phyloP scores from a whole-genome alignment of 2,797 vertebrate species.

The Eulemur rubriventer region DNA sequence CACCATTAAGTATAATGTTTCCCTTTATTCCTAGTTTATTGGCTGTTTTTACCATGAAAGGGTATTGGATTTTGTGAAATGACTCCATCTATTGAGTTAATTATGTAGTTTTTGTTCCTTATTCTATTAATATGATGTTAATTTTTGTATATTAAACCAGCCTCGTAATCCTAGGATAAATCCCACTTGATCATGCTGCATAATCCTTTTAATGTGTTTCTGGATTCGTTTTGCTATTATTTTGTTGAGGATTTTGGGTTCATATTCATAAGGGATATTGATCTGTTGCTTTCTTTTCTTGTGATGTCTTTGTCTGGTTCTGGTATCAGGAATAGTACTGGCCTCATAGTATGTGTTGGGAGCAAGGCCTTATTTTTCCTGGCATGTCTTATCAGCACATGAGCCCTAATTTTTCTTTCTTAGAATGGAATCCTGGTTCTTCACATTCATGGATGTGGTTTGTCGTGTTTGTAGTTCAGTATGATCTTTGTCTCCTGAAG shows the following conservation, averaged over 20 bases:
- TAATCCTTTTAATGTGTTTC: background rate
- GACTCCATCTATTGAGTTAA: background rate
- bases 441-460: background rate
- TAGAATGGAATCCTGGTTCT: background rate
- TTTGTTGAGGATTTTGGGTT: background rate
- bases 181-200: background rate
- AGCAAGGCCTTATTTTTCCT: background rate
- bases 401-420: background rate
- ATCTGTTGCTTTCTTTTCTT: background rate
- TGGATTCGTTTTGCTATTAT: background rate
- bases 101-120: background rate
- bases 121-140: background rate
- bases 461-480: background rate
- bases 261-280: background rate
- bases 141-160: background rate
- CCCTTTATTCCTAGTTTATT: background rate
- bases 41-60: background rate
- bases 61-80: background rate
- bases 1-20: too few species aligned
- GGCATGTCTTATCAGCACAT: background rate
- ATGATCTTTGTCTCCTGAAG: too few species aligned
- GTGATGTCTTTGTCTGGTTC: background rate
- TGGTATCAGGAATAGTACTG: background rate
- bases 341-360: background rate
- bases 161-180: background rate